A percentile compares a stretch with the other conserved stretches of the same genome.
phyloP scores from a whole-genome alignment of 2,113 vertebrate species.

The Pavo muticus region DNA sequence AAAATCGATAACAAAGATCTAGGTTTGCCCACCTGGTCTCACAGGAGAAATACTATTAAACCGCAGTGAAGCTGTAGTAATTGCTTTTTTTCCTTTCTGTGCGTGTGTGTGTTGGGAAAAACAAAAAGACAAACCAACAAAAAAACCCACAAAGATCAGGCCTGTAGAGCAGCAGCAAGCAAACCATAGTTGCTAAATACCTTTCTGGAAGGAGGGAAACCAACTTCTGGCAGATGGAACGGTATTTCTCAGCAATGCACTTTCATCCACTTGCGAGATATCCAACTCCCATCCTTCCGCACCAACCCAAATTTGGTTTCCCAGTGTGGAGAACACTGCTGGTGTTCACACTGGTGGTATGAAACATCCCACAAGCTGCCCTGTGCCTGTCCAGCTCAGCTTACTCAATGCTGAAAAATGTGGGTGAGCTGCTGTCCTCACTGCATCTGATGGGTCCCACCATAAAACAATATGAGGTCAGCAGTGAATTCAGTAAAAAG shows the following conservation, averaged over 20 bases:
- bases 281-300: neutral
- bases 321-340: neutral
- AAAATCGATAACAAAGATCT: neutral
- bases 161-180: neutral
- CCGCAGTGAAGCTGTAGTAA: neutral
- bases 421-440: neutral
- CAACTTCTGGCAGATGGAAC: neutral
- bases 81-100: neutral
- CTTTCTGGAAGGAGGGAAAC: neutral
- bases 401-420: neutral
- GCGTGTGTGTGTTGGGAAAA: neutral
- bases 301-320: rapidly evolving
- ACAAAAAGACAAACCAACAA: neutral
- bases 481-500: neutral
- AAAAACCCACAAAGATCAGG: neutral
- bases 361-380: neutral
- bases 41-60: neutral
- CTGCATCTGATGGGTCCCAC: rapidly evolving
- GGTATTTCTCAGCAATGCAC: neutral
- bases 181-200: neutral
- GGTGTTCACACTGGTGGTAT: neutral
- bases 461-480: neutral
- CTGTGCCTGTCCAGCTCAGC: neutral
- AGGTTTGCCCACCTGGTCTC: neutral
- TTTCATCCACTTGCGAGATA: neutral